These are phyloP conservation scores for Oreonectes daqikongensis DNA, from an alignment of 2,797 vertebrate genomes.

Conservation along the genomic window DNA sequence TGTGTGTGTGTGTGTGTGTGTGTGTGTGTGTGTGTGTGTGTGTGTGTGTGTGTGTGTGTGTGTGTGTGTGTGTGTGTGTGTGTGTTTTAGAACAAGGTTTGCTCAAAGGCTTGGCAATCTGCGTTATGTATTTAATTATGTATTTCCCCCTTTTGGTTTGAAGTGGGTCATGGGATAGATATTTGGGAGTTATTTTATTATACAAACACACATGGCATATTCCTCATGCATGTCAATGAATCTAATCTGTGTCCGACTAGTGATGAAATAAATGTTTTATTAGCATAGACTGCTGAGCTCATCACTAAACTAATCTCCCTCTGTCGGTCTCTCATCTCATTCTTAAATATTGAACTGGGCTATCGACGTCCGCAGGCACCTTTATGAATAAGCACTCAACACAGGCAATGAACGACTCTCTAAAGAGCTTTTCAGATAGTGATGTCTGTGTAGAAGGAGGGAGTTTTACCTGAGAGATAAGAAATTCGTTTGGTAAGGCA, in stretches of 20 bases:
- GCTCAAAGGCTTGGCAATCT: slow-evolving; percentile 2
- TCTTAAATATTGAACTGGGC: neutral
- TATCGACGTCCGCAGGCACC: neutral
- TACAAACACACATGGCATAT: neutral
- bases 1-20: no score
- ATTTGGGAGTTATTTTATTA: neutral
- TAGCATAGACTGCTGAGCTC: neutral
- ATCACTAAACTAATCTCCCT: neutral
- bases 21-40: no score
- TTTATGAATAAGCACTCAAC: neutral
- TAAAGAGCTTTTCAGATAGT: neutral
- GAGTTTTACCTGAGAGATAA: neutral
- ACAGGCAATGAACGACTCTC: neutral
- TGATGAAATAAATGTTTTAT: slow-evolving; percentile 6
- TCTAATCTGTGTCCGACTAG: neutral
- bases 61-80: no score
- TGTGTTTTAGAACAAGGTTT: neutral
- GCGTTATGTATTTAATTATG: slow-evolving; percentile 10
- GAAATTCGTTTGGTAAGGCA: neutral
- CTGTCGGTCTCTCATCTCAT: neutral
- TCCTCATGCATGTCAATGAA: slow-evolving; percentile 1
- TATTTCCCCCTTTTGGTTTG: neutral
- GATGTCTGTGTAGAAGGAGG: neutral
- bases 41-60: no score
- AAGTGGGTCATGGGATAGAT: neutral